phyloP scores from a whole-genome alignment of 2,797 vertebrate species.

The Sebastes aleutianus region DNA sequence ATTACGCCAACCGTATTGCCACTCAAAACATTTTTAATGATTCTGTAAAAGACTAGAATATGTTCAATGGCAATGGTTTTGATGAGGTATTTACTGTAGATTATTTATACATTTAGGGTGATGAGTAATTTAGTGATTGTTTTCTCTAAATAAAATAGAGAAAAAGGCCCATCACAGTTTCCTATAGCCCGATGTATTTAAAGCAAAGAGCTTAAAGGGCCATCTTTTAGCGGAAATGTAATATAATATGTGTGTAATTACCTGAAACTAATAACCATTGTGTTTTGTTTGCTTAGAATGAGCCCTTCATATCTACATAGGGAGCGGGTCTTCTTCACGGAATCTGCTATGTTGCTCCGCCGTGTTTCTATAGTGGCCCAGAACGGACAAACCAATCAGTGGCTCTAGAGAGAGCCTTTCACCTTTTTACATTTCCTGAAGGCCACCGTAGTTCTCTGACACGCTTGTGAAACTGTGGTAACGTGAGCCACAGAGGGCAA shows the following conservation, averaged over 20 bases:
- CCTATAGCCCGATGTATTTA: not conserved
- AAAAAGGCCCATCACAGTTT: not conserved
- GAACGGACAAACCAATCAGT: too few relatives aligned
- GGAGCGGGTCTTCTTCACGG: fast-evolving
- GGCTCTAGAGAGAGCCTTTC: too few relatives aligned
- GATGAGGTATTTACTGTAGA: not conserved
- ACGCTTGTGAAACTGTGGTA: too few relatives aligned
- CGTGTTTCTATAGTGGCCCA: fast-evolving
- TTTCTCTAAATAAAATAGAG: not conserved
- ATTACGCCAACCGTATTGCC: not conserved
- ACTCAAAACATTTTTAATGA: not conserved
- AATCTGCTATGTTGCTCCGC: fast-evolving
- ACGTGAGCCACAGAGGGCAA: too few relatives aligned
- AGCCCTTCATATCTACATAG: too few relatives aligned
- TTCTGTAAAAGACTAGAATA: not conserved
- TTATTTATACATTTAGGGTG: not conserved
- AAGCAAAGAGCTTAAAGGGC: not conserved
- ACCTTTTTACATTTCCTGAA: too few relatives aligned
- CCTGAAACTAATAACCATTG: fast-evolving
- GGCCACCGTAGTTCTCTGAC: too few relatives aligned
- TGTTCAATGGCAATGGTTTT: not conserved
- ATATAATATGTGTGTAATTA: too few relatives aligned
- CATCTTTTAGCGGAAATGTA: too few relatives aligned
- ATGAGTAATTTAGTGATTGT: not conserved
- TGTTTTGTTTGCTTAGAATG: too few relatives aligned